Percentiles rank a stretch among this genome's conserved stretches.
These are phyloP conservation scores for Phylloscopus whistleri DNA, from an alignment of 2,113 vertebrate species.

Conservation along the genomic window DNA sequence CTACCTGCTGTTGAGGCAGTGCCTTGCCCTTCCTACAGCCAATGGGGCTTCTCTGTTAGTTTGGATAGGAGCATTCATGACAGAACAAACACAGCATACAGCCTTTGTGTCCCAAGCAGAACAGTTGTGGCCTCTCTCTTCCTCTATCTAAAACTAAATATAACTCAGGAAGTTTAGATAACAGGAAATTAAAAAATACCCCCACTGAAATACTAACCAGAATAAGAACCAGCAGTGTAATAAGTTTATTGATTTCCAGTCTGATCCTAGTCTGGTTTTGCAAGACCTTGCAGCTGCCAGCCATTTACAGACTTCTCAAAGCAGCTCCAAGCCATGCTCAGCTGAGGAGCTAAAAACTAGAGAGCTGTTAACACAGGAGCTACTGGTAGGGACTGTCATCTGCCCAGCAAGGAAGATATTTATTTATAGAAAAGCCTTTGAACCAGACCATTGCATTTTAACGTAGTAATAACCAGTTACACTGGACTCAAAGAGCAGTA, in stretches of 20 bases:
- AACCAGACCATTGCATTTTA: conserved; percentile 68
- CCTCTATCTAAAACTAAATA: background rate
- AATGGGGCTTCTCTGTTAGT: background rate
- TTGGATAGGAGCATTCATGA: background rate
- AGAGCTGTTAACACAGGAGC: conserved; percentile 54
- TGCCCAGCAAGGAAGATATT: conserved; percentile 62
- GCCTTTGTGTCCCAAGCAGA: background rate
- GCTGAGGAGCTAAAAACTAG: conserved; percentile 3
- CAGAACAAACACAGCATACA: background rate
- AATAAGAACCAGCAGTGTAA: background rate
- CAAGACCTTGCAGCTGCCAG: conserved; percentile 7
- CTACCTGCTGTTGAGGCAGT: background rate
- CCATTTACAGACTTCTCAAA: conserved; percentile 42
- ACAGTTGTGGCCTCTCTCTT: background rate
- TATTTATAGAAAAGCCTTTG: conserved; percentile 79
- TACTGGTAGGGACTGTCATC: conserved; percentile 37
- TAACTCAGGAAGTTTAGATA: background rate
- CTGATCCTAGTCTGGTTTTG: conserved; percentile 29
- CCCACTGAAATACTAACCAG: background rate
- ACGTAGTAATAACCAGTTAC: conserved; percentile 76
- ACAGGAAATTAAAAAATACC: background rate
- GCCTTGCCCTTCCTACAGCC: background rate
- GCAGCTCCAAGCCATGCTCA: background rate
- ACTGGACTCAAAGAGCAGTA: conserved; percentile 68
- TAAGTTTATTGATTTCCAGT: conserved; percentile 5